These are phyloP conservation scores for Ochotona curzoniae DNA, from an alignment of 2,113 vertebrate genomes.

Conservation along the genomic window DNA sequence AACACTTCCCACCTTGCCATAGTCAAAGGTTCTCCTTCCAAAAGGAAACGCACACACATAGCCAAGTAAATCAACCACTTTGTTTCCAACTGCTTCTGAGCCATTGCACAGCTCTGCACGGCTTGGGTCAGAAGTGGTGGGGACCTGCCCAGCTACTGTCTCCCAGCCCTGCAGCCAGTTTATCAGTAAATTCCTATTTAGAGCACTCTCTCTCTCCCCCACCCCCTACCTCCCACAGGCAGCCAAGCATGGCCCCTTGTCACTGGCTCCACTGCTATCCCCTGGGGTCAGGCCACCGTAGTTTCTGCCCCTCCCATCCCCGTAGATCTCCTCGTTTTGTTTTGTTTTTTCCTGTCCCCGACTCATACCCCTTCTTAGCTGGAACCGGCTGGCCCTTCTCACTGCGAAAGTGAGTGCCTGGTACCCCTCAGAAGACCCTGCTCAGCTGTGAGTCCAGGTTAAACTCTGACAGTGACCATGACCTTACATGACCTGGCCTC, in stretches of 20 bases:
- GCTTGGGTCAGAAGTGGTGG: background rate
- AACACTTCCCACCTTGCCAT: background rate
- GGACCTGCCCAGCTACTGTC: background rate
- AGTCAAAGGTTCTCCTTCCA: background rate
- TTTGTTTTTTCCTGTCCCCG: background rate
- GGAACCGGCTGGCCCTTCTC: background rate
- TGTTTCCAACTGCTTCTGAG: background rate
- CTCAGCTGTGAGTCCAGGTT: too few relatives aligned
- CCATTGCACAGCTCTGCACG: background rate
- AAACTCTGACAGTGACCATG: background rate
- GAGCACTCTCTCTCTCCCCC: too few relatives aligned
- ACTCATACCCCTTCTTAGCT: background rate
- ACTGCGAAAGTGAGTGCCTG: too few relatives aligned
- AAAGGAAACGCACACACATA: background rate
- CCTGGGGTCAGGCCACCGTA: background rate
- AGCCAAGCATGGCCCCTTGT: too few relatives aligned
- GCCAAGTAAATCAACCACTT: too few relatives aligned
- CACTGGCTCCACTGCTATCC: rapidly evolving
- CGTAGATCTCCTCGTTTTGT: background rate
- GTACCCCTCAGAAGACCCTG: too few relatives aligned
- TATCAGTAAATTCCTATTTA: background rate
- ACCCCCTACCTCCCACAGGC: too few relatives aligned
- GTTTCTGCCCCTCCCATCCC: background rate
- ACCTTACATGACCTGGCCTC: background rate
- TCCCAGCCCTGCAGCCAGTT: background rate